phyloP scores from a whole-genome alignment of 2,797 vertebrate species.

The Ctenosaura bakeri region DNA sequence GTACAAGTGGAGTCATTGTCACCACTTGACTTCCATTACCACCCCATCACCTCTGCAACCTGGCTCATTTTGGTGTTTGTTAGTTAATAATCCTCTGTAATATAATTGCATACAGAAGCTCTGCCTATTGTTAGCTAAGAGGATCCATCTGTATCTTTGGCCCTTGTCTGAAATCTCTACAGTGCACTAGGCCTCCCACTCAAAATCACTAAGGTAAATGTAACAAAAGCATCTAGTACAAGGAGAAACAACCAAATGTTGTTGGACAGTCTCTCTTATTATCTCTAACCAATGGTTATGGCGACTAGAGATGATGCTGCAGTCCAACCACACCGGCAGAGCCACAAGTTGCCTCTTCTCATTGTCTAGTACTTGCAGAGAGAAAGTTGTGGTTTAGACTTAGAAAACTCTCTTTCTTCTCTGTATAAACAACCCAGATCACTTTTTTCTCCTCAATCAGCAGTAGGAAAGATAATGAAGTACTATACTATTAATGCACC shows the following conservation, averaged over 20 bases:
- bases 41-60: too few species aligned
- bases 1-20: too few species aligned
- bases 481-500: slow-evolving; percentile 29
- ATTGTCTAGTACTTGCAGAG: neutral
- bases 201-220: too few species aligned
- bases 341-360: neutral
- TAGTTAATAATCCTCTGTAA: too few species aligned
- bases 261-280: neutral
- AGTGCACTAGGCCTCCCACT: neutral
- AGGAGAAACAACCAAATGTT: neutral
- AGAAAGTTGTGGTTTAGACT: neutral
- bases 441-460: slow-evolving; percentile 10
- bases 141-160: too few species aligned
- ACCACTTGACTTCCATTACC: too few species aligned
- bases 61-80: too few species aligned
- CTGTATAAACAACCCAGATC: neutral
- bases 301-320: neutral
- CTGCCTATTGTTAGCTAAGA: too few species aligned
- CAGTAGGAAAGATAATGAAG: slow-evolving; percentile 8
- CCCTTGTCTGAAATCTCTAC: neutral
- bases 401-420: neutral
- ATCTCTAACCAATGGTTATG: neutral
- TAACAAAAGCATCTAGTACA: neutral
- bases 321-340: neutral
- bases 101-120: too few species aligned